A percentile compares a stretch with the other conserved stretches of the same genome.
Conservation (phyloP, 2,888 invertebrate genomes). For the Parnassius apollo region DNA sequence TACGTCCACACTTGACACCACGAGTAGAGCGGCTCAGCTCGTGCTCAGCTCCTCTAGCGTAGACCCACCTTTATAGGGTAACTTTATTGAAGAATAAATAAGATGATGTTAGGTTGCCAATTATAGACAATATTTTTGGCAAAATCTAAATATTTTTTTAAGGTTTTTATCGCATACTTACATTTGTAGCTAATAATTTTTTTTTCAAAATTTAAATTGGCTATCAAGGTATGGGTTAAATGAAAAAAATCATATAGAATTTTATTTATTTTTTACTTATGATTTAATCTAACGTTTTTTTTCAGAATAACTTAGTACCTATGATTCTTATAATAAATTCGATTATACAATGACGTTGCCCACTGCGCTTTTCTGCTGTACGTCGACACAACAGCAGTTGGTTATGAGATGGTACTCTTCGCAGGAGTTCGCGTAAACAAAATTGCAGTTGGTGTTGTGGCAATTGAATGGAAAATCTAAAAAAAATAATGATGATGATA, state of each 20-base stretch:
- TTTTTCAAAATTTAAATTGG: too few relatives aligned
- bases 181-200: too few relatives aligned
- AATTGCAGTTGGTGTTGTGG: conserved; percentile 84
- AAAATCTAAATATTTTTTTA: too few relatives aligned
- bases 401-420: conserved; percentile 86
- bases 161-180: too few relatives aligned
- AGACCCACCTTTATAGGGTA: too few relatives aligned
- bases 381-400: conserved; percentile 86
- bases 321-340: neutral
- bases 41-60: too few relatives aligned
- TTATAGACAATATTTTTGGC: too few relatives aligned
- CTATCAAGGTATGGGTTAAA: too few relatives aligned
- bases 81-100: too few relatives aligned
- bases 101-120: too few relatives aligned
- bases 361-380: conserved; percentile 59
- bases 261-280: neutral
- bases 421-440: conserved; percentile 88
- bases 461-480: conserved; percentile 82
- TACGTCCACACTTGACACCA: too few relatives aligned
- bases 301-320: conserved; percentile 3
- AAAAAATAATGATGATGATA: neutral
- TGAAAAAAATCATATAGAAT: neutral
- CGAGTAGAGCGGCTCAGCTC: too few relatives aligned
- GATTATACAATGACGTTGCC: conserved; percentile 36
- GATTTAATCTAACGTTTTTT: conserved; percentile 3